Percentiles rank a stretch among this genome's conserved stretches.
Conservation (phyloP, 1,140 invertebrate genomes). For the Drosophila biarmipes region DNA sequence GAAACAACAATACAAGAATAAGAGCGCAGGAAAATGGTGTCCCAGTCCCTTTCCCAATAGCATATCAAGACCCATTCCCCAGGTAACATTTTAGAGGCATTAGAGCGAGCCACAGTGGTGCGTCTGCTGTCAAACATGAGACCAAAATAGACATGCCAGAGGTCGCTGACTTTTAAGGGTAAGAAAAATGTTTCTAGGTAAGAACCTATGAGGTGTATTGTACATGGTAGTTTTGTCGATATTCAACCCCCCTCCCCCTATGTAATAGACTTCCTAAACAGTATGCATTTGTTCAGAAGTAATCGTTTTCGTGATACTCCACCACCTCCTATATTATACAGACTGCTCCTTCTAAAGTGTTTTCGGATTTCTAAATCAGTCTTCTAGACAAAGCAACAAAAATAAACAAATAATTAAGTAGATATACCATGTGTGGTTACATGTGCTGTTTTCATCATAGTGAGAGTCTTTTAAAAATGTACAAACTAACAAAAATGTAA, state of each 20-base stretch:
- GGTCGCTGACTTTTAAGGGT: slow-evolving; percentile 40
- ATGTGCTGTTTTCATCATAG: background rate
- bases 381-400: too few relatives aligned
- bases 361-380: too few relatives aligned
- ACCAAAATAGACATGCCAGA: slow-evolving; percentile 28
- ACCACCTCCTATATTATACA: too few relatives aligned
- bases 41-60: slow-evolving; percentile 33
- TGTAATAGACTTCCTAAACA: too few relatives aligned
- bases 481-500: too few relatives aligned
- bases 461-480: too few relatives aligned
- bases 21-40: slow-evolving; percentile 71
- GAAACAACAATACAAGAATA: slow-evolving; percentile 33
- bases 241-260: too few relatives aligned
- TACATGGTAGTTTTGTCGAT: too few relatives aligned
- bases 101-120: slow-evolving; percentile 58
- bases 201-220: background rate
- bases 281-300: too few relatives aligned
- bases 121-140: background rate
- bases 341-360: too few relatives aligned
- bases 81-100: slow-evolving; percentile 74
- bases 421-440: background rate
- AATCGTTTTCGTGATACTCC: too few relatives aligned
- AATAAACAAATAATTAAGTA: background rate
- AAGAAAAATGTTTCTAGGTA: background rate
- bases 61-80: slow-evolving; percentile 25